Base-by-base conservation (phyloP, 1,140 invertebrate species). In the Temnothorax longispinosus region DNA sequence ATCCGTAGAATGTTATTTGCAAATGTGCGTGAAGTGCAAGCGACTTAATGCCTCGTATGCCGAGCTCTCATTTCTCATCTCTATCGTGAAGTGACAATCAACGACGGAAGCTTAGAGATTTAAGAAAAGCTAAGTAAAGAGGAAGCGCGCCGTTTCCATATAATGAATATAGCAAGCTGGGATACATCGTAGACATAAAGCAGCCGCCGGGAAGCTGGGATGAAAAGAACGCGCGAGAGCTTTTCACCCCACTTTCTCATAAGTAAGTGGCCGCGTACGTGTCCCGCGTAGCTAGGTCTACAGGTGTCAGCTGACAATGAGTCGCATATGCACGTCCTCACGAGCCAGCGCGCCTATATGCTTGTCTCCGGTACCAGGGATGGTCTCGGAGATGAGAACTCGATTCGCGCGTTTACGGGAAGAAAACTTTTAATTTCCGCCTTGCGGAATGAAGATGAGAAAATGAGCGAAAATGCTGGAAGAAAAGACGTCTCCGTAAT, bases 271-370 rank as follows among this genome's bases (percentile, higher is more conserved):
- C 92, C 92, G 89, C 93, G 91, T 92, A 90, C 72, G 86, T 89
- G 62, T 67, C 87, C 74, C 89, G 91, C 62, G 65, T 81, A 81
- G 78, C 50, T 88, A 86, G 92, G 94, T 94, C 94, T 93, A 95
- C 94, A 95, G 94, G 94, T 95, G 94, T 95, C 93, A 91, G 93
- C 89, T 94, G 93, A 94, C 94, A 95, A 94, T 95, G 92, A 92
- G 88, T 90, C 87, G 77, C 82, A 87, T 27, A 27, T 75, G 67
- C 77, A 86, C 65, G 54, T 82, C 71, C 69, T 87, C 69, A 74
- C 38, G 86, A 87, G 18, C 38, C 47, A n/a, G 44, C 56, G 87
- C n/a, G 41, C 21, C 5, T n/a, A 58, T 27, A n/a, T 13, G 18
- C 44, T 81, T 58, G 32, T 65, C 54, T 58, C 32, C 50, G 50